These are phyloP conservation scores for Crotalus tigris DNA, from an alignment of 2,113 vertebrate genomes.

Conservation along the genomic window DNA sequence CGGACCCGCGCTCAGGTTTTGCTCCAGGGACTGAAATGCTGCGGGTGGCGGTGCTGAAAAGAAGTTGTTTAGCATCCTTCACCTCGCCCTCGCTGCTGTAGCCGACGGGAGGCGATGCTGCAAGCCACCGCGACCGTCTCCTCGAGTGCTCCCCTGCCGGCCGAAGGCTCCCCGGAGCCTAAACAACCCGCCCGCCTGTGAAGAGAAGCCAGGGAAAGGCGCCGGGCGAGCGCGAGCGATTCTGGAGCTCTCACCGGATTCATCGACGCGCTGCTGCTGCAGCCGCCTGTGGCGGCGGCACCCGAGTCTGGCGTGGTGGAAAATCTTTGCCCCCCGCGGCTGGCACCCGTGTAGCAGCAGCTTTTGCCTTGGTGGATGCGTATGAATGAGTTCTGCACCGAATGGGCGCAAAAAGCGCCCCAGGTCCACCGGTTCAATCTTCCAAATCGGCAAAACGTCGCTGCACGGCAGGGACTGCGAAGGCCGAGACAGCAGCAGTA, in stretches of 20 bases:
- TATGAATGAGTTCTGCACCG: constrained; percentile 97
- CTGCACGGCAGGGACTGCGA: constrained; percentile 80
- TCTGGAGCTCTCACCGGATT: constrained; percentile 31
- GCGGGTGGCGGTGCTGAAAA: constrained; percentile 67
- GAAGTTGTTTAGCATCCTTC: constrained; percentile 44
- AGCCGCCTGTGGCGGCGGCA: constrained; percentile 46
- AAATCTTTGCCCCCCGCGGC: constrained; percentile 14
- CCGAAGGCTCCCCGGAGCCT: constrained; percentile 69
- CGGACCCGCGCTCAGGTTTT: constrained; percentile 59
- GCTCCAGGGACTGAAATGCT: constrained; percentile 68
- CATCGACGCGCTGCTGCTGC: constrained; percentile 37
- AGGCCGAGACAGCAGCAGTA: constrained; percentile 81
- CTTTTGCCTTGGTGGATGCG: constrained; percentile 82
- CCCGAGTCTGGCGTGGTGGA: background rate
- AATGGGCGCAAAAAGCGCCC: constrained; percentile 98
- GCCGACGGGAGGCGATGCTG: constrained; percentile 78
- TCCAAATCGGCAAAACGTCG: constrained; percentile 85
- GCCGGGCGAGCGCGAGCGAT: background rate
- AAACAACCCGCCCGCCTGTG: constrained; percentile 50
- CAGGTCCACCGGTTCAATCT: constrained; percentile 85
- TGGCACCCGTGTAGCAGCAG: constrained; percentile 46
- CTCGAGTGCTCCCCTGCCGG: constrained; percentile 66
- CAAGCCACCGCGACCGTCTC: constrained; percentile 68
- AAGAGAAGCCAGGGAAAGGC: constrained; percentile 12
- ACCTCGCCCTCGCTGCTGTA: constrained; percentile 49